Evolutionary conservation across 2,888 invertebrate genomes (phyloP).

Genomic region (Tridacna crocea): DNA sequence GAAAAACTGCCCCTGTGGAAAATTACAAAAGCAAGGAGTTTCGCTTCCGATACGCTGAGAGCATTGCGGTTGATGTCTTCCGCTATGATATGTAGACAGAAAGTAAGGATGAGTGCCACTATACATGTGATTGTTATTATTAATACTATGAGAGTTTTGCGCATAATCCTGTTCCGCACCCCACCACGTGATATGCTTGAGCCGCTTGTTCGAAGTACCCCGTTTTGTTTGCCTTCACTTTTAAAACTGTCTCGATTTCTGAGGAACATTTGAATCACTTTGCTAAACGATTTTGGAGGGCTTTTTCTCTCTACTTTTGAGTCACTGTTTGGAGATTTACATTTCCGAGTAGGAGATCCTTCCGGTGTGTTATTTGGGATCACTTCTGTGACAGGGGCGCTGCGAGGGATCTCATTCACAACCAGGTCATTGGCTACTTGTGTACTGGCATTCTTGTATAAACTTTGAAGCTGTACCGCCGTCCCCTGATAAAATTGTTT

Average conservation of each 20-base stretch:
- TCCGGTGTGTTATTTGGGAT: background rate
- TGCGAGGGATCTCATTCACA: background rate
- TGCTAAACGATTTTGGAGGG: background rate
- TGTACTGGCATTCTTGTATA: constrained; percentile 40
- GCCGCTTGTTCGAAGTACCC: constrained; percentile 39
- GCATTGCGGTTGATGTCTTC: constrained; percentile 51
- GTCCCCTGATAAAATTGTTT: constrained; percentile 51
- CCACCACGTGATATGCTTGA: constrained; percentile 40
- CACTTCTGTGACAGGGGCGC: background rate
- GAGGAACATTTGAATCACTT: constrained; percentile 33
- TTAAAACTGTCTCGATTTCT: constrained; percentile 22
- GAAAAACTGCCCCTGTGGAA: constrained; percentile 62
- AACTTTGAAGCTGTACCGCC: constrained; percentile 35
- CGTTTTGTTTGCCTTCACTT: background rate
- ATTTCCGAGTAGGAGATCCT: background rate
- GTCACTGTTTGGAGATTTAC: background rate
- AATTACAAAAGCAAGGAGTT: constrained; percentile 56
- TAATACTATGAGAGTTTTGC: constrained; percentile 58
- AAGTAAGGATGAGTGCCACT: constrained; percentile 53
- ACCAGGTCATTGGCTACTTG: background rate
- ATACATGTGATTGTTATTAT: constrained; percentile 60
- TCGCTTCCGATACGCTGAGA: constrained; percentile 16
- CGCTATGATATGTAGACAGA: constrained; percentile 54
- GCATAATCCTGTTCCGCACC: constrained; percentile 43
- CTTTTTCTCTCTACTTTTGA: background rate